phyloP scores from a whole-genome alignment of 2,888 invertebrate genomes.

The Oxytorus armatus region DNA sequence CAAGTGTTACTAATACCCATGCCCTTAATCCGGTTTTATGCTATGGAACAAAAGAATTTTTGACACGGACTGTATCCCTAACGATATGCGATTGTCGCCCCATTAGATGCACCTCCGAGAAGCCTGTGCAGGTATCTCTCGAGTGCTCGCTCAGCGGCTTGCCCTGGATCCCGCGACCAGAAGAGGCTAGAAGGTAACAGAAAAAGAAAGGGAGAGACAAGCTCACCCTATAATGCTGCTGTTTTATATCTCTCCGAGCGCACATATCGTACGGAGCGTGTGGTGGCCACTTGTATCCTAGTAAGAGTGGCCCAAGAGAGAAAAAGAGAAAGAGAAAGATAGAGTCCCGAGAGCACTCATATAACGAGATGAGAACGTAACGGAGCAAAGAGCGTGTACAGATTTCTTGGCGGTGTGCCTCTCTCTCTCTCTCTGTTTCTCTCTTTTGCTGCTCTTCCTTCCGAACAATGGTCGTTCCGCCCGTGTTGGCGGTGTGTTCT shows the following conservation, averaged over 20 bases:
- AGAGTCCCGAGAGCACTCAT: conserved; percentile 69
- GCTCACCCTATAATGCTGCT: conserved; percentile 46
- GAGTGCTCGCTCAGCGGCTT: conserved; percentile 72
- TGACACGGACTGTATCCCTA: conserved; percentile 78
- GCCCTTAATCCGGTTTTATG: conserved; percentile 21
- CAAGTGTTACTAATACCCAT: too few relatives aligned
- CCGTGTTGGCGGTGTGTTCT: conserved; percentile 36
- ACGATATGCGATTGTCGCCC: conserved; percentile 83
- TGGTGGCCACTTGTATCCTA: conserved; percentile 45
- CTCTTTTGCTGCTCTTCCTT: conserved; percentile 9
- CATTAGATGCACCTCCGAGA: conserved; percentile 81
- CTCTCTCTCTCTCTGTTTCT: conserved; percentile 5
- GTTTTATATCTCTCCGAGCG: conserved; percentile 51
- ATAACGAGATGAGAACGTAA: conserved; percentile 77
- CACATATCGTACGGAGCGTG: conserved; percentile 37
- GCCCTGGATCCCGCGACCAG: conserved; percentile 37
- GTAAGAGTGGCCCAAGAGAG: conserved; percentile 41
- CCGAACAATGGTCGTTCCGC: conserved; percentile 34
- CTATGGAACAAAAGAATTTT: conserved; percentile 56
- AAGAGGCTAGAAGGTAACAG: conserved; percentile 40
- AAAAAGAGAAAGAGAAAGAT: too few relatives aligned
- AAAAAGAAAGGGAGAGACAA: conserved; percentile 55
- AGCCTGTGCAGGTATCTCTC: conserved; percentile 78
- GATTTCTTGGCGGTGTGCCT: conserved; percentile 25
- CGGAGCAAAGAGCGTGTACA: conserved; percentile 47